A percentile compares a stretch with the other conserved stretches of the same genome.
Evolutionary conservation across 2,113 vertebrate genomes (phyloP).

Genomic region (Struthio camelus): DNA sequence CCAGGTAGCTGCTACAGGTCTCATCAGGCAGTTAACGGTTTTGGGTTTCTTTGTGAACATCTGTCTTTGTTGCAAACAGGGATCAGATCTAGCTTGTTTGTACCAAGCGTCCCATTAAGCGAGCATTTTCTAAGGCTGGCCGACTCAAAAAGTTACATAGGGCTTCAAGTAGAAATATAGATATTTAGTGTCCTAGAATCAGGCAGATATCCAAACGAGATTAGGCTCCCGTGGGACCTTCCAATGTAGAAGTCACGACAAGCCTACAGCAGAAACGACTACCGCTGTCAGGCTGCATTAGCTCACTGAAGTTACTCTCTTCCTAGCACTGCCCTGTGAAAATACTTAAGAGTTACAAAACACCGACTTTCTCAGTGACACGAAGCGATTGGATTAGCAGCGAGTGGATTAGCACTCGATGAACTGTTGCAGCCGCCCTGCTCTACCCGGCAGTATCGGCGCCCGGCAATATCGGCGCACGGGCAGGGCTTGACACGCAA

Average conservation of each 20-base stretch:
- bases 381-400: fast-evolving
- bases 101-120: too few relatives aligned
- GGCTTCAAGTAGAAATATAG: not conserved
- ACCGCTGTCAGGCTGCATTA: not conserved
- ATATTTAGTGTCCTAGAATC: not conserved
- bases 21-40: too few relatives aligned
- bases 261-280: not conserved
- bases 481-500: not conserved
- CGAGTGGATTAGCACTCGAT: not conserved
- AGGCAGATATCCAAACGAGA: too few relatives aligned
- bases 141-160: not conserved
- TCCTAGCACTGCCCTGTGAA: not conserved
- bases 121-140: not conserved
- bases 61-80: not conserved
- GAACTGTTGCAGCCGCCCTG: too few relatives aligned
- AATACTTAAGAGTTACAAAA: not conserved
- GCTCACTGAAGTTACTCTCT: not conserved
- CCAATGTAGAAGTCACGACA: too few relatives aligned
- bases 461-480: fast-evolving
- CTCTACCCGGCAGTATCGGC: too few relatives aligned
- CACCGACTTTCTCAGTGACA: too few relatives aligned
- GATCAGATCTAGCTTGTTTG: too few relatives aligned
- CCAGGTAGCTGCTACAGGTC: not conserved
- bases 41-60: too few relatives aligned
- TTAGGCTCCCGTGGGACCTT: not conserved